Evolutionary conservation across 1,140 invertebrate genomes (phyloP), one percentile per base, ranked within the genome.

Genomic region (Steinernema khuongi): DNA sequence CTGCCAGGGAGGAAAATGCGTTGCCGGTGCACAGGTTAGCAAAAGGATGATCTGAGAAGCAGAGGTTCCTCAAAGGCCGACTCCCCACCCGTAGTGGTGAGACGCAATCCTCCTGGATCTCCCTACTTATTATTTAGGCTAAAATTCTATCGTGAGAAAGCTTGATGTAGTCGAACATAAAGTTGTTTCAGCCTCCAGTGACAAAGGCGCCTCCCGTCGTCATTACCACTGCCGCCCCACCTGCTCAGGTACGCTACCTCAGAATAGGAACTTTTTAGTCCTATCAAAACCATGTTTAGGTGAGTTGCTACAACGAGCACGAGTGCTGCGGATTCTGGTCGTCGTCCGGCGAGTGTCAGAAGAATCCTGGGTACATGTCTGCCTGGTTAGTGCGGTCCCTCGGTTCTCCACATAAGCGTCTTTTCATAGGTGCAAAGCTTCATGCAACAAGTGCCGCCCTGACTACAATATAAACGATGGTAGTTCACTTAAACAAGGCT

Each of bases 241-340:
- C 17, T 72, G 72, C 68, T 43, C 22, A 29, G 22, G 32, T 71
- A 69, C 31, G 71, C 73, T 70, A 43, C 68, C 4, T 30, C 50
- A 0, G 14, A 36, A 68, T 68, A n/a, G 66, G 19, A 30, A 44
- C 29, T 36, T 41, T 66, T 26, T 30, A 73, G 41, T 7, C 36
- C 36, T 7, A 41, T 41, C 7, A 41, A 41, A 11, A 7, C 7
- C 7, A n/a, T n/a, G 36, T 41, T 41, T 41, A 77, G 66, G 77
- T 75, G 31, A 44, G 50, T 31, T 78, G 77, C 60, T 78, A 74
- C 73, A 78, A 78, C 70, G 77, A 78, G 50, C 72, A 78, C 36
- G 71, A 78, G 33, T 78, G 77, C 43, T 78, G 77, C 70, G 66
- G 71, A 17, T 67, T 67, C 22, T 78, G 77, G 77, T 75, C 77